phyloP scores from a whole-genome alignment of 2,888 invertebrate genomes.

The Xanthia togata region DNA sequence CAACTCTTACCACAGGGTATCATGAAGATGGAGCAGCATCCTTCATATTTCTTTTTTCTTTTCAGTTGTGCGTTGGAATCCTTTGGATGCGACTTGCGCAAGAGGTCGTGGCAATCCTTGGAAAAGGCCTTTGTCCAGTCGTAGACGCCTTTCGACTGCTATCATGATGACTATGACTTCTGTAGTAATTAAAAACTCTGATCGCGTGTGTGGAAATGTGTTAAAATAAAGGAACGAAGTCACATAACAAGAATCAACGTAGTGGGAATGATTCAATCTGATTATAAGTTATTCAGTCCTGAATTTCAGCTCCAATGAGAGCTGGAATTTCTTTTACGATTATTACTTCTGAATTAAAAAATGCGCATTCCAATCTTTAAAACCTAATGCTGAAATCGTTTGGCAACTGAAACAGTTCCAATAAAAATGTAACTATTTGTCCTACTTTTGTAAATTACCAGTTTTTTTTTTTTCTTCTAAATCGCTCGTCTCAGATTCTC shows the following conservation, averaged over 20 bases:
- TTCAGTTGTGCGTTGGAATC: not conserved
- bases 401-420: conserved; percentile 6
- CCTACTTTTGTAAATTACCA: conserved; percentile 4
- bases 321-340: conserved; percentile 1
- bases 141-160: not conserved
- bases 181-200: not conserved
- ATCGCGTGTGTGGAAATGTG: not conserved
- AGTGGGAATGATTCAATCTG: not conserved
- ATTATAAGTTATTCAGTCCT: not conserved
- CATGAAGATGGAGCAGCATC: not conserved
- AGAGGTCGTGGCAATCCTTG: not conserved
- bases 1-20: not conserved
- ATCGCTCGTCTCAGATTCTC: not conserved
- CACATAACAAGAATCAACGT: not conserved
- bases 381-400: conserved; percentile 19
- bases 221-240: not conserved
- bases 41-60: not conserved
- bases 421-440: conserved; percentile 1
- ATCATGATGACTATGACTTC: not conserved
- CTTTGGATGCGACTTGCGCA: not conserved
- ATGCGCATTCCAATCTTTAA: conserved; percentile 11
- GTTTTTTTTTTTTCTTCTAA: not conserved
- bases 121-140: not conserved
- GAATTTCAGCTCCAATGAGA: not conserved
- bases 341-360: not conserved